Conservation (phyloP, 2,888 invertebrate genomes). For the Arge pagana region DNA sequence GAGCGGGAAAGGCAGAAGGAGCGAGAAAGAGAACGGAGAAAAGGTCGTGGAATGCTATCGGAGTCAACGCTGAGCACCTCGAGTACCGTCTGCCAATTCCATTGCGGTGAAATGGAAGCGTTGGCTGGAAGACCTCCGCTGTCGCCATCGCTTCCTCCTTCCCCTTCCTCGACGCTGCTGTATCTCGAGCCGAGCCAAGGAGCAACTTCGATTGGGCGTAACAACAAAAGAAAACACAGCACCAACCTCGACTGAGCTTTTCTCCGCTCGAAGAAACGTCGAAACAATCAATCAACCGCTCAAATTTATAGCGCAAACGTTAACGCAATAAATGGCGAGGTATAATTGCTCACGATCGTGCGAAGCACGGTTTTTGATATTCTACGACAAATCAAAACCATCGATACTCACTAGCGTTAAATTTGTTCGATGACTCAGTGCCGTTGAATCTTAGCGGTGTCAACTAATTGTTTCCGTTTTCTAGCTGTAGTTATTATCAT, state of each 20-base stretch:
- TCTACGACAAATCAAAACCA: too few species aligned
- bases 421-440: too few species aligned
- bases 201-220: slow-evolving; percentile 26
- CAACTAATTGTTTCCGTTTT: too few species aligned
- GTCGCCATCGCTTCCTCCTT: slow-evolving; percentile 36
- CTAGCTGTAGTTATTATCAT: too few species aligned
- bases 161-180: slow-evolving; percentile 42
- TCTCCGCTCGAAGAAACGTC: slow-evolving; percentile 26
- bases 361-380: too few species aligned
- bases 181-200: slow-evolving; percentile 38
- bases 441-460: too few species aligned
- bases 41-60: slow-evolving; percentile 46
- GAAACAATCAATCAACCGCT: slow-evolving; percentile 29
- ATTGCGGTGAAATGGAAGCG: slow-evolving; percentile 52
- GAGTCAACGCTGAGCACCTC: slow-evolving; percentile 55
- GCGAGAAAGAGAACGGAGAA: slow-evolving; percentile 29
- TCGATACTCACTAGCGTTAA: too few species aligned
- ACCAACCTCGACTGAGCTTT: slow-evolving; percentile 30
- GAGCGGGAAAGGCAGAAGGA: slow-evolving; percentile 24
- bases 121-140: slow-evolving; percentile 39
- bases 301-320: slow-evolving; percentile 27
- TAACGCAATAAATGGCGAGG: too few species aligned
- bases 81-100: slow-evolving; percentile 52
- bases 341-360: too few species aligned
- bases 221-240: slow-evolving; percentile 35